Base-by-base conservation (phyloP, 2,888 invertebrate species). In the Cryptocheilus praepositus region DNA sequence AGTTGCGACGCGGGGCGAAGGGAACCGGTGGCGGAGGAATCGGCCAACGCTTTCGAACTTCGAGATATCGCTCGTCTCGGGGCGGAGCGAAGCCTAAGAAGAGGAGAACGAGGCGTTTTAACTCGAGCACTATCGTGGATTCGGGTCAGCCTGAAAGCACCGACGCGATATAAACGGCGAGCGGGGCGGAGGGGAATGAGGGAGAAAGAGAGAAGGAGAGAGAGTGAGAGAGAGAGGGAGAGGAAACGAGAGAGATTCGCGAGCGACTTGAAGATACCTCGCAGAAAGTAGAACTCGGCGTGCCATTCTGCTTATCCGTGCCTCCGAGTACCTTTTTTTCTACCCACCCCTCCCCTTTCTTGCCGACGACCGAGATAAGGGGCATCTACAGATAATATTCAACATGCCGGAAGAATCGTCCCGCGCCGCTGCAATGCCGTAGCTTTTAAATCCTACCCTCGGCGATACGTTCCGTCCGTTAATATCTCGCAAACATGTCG, bases 41-140 rank as follows among this genome's bases (percentile, higher is more conserved):
- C 76, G 66, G 61, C 70, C 53, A 70, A 70, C 67, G 77, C 70
- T 77, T 76, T 70, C 72, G 57, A 82, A 81, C 71, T 81, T 77
- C 49, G 61, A 65, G 71, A 81, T 81, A 75, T 73, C 79, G 71
- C 62, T 45, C 25, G 45, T 46, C 51, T 71, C 59, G 59, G 22
- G 62, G 70, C 59, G 59, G 22, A 63, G 63, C 57, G 5, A 55
- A 67, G 72, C 56, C 67, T 54, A 70, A 73, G 58, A 54, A 67
- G 70, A 69, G 54, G 56, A 56, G 59, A 71, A 57, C 28, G 60
- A 61, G 62, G 51, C 46, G 59, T 64, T 79, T 78, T 71, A 72
- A 70, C 55, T 74, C 59, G 65, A 74, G 61, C 64, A 71, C 69
- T 76, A 68, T 68, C 73, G 58, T 61, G 67, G 68, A 79, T 77